Base-by-base conservation (phyloP, 2,888 invertebrate species). In the Maniola hyperantus region DNA sequence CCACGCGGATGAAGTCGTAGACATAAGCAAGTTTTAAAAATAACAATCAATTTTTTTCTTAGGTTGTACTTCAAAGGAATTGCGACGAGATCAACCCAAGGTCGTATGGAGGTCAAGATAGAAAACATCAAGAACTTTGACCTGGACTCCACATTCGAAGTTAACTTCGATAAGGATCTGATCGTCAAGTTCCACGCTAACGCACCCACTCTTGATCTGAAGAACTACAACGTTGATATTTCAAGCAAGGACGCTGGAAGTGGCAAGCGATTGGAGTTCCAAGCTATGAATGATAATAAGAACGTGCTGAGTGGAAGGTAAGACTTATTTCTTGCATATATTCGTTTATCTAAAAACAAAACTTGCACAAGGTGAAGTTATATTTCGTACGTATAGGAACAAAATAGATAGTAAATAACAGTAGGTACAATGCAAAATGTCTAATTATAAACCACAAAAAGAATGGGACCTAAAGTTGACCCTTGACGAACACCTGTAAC, bases 291-390 rank as follows among this genome's bases (percentile, higher is more conserved):
- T 58, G 94, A 93, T 5, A 94, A 94, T 66, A 94, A 95, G 77
- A 95, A 95, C 63, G 80, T 96, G 8, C 77, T 97, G 1, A 94
- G 95, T 76, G 97, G 97, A 92, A 94, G 93, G 95, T 95, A 79
- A 77, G 77, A 75, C 10, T 39, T 13, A 50, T 50, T 50, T 39
- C 11, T 50, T 39, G 4, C 10, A 13, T 36, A 15, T 13, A 8
- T 1, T 18, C 18, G 1, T n/a, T 18, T 7, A 11, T 15, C 1
- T 1, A 11, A n/a, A 42, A 57, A 42, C 6, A 42, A 57, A 11
- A 34, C 8, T 54, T 6, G 13, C 13, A 20, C 39, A 39, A 39
- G 39, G 4, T 39, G 15, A 7, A n/a, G 15, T 6, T 15, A 15
- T 39, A 39, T 39, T 4, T 39, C 10, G 39, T 39, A 11, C 10